Evolutionary conservation across 23 tunicate genomes (phyloP).

Genomic region (Ascidia mentula): DNA sequence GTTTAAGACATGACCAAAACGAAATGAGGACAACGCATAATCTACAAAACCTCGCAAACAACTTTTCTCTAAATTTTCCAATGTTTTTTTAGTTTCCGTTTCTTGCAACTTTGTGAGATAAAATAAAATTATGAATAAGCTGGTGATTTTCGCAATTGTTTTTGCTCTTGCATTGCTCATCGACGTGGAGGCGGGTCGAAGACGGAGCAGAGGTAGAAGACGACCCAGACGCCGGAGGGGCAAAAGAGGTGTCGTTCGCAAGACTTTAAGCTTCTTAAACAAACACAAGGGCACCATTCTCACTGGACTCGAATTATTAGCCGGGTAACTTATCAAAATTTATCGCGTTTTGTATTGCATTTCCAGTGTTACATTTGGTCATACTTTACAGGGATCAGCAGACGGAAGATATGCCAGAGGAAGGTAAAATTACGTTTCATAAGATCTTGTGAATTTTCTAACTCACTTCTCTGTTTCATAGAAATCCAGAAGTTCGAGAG

Average conservation of each 20-base stretch:
- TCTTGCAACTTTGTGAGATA: background rate
- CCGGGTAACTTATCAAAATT: background rate
- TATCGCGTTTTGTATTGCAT: too few species aligned
- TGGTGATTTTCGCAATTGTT: background rate
- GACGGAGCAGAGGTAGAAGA: background rate
- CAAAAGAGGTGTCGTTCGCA: background rate
- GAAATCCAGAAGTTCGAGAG: too few species aligned
- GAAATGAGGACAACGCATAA: too few species aligned
- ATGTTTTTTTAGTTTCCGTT: background rate
- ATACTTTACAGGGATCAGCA: background rate
- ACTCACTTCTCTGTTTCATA: too few species aligned
- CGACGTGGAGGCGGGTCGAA: background rate
- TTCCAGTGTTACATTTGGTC: background rate
- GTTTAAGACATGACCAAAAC: too few species aligned
- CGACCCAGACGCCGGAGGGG: background rate
- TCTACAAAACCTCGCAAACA: too few species aligned
- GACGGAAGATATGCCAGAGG: background rate
- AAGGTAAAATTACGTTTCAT: background rate
- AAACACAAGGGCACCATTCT: background rate
- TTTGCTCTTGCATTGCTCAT: background rate
- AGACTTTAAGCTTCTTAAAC: background rate
- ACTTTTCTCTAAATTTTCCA: too few species aligned
- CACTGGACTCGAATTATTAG: background rate
- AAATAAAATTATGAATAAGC: background rate
- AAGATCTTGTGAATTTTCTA: too few species aligned